Base-by-base conservation (phyloP, 2,797 vertebrate species). In the Bovichtus diacanthus region DNA sequence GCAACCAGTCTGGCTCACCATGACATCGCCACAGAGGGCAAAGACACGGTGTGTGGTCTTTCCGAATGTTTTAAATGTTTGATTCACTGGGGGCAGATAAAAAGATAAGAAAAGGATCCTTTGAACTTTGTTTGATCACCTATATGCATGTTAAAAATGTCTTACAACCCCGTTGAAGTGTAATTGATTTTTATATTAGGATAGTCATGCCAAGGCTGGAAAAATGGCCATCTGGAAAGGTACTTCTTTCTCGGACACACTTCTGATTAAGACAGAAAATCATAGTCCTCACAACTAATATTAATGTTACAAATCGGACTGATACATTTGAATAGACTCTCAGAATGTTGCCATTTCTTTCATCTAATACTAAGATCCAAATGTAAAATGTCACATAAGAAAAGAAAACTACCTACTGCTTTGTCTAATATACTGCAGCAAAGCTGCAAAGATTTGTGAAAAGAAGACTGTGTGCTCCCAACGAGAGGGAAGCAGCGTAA, bases 1-100 rank as follows among this genome's bases (percentile, higher is more conserved):
- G 84, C 74, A 90, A 90, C 91, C 67, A 63, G 31, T 29, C 53
- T 55, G 63, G 53, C 81, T 82, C 81, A 43, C 70, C 64, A 39
- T 79, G 86, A 66, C 58, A 70, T 67, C 23, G 21, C 44, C 72
- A 70, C 87, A 63, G 74, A 78, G 75, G 78, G 72, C 70, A 75
- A 36, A 39, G 74, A 59, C 73, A 34, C 81, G 1, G 27, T 11
- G 63, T 66, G 75, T 49, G 81, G 74, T 62, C 73, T 86, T 80
- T 82, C 39, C 46, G 56, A 54, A 34, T 47, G 9, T 69, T 72
- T 69, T 38, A 61, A 39, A 61, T n/a, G 49, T 70, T 56, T 81
- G 69, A 76, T 63, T 72, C 29, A 64, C 10, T n/a, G 29, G n/a
- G 39, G 41, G 44, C 23, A 46, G 27, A 54, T 51, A 25, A 41